These are phyloP conservation scores for Zaprionus capensis DNA, from an alignment of 1,140 invertebrate genomes.

Conservation along the genomic window DNA sequence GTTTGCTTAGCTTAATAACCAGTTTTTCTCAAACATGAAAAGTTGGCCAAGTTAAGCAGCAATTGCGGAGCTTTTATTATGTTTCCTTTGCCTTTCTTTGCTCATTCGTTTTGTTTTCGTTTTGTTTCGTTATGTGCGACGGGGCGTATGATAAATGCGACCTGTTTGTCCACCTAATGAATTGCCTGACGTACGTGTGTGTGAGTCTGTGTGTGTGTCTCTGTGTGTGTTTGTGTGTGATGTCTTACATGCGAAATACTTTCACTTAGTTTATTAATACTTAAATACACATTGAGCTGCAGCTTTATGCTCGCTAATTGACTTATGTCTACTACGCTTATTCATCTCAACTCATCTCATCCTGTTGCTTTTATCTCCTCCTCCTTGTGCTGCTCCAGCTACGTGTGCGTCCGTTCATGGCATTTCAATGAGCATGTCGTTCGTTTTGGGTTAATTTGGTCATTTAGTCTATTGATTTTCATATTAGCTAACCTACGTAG, in stretches of 20 bases:
- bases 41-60: conserved; percentile 78
- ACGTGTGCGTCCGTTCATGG: conserved; percentile 54
- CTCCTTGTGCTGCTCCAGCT: neutral
- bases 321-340: conserved; percentile 61
- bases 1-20: conserved; percentile 77
- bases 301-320: conserved; percentile 67
- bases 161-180: conserved; percentile 60
- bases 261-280: conserved; percentile 71
- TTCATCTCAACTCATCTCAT: conserved; percentile 16
- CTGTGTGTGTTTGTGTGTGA: conserved; percentile 11
- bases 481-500: conserved; percentile 53
- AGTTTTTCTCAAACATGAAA: conserved; percentile 76
- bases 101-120: conserved; percentile 7
- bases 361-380: conserved; percentile 26
- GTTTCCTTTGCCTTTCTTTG: conserved; percentile 26
- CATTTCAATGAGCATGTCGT: conserved; percentile 77
- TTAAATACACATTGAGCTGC: conserved; percentile 79
- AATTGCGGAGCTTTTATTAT: conserved; percentile 60
- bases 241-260: conserved; percentile 58
- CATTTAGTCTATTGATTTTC: conserved; percentile 79
- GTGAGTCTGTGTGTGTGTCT: neutral
- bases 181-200: conserved; percentile 44
- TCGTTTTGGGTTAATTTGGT: conserved; percentile 71
- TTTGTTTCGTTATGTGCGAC: conserved; percentile 33
- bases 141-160: conserved; percentile 74